Percentiles rank a stretch among this genome's conserved stretches.
Conservation (phyloP, 2,797 vertebrate genomes). For the Nyctibius grandis region DNA sequence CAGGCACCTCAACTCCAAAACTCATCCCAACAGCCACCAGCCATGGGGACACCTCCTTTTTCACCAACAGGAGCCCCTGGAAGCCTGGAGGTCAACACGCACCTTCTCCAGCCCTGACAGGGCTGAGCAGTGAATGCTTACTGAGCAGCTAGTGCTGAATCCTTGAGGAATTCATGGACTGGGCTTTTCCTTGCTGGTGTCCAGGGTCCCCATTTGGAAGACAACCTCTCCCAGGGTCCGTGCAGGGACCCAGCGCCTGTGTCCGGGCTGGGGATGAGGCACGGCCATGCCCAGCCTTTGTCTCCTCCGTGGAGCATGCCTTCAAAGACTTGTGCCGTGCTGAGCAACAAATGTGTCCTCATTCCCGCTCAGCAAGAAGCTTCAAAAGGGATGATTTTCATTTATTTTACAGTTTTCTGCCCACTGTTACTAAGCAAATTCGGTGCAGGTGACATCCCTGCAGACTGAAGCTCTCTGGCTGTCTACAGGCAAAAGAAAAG, state of each 20-base stretch:
- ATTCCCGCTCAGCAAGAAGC: conserved; percentile 4
- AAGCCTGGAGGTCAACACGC: background rate
- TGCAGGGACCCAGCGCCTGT: background rate
- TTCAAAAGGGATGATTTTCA: background rate
- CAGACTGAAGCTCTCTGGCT: background rate
- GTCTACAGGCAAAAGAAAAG: background rate
- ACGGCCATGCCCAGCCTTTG: background rate
- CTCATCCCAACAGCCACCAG: background rate
- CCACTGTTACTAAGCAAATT: background rate
- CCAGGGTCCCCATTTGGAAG: background rate
- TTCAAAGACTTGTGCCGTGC: background rate
- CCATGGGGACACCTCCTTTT: background rate
- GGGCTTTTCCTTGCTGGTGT: background rate
- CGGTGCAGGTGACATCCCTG: background rate
- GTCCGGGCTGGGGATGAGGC: background rate
- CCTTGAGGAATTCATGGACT: background rate
- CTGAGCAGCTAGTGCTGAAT: background rate
- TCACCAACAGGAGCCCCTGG: background rate
- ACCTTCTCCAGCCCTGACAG: background rate
- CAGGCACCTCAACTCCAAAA: background rate
- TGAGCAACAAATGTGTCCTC: conserved; percentile 25
- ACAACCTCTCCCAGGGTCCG: background rate
- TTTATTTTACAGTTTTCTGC: background rate
- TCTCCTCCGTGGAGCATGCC: background rate
- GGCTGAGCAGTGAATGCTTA: background rate